phyloP scores from a whole-genome alignment of 1,140 invertebrate species.

The Trachymyrmex cornetzi region DNA sequence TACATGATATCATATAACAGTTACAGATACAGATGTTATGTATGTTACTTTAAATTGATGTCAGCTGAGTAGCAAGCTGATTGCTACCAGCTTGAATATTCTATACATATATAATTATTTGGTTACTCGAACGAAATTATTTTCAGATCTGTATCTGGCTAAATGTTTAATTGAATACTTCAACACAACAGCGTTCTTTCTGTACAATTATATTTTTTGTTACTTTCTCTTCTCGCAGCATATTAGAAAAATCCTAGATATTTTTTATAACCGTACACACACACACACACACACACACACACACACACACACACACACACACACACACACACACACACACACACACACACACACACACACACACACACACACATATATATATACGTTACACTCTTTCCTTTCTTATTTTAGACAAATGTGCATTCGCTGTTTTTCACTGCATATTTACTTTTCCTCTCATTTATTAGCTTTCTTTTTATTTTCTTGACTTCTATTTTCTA shows the following conservation, averaged over 20 bases:
- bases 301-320: too few relatives aligned
- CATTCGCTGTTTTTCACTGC: not conserved
- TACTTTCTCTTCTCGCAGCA: not conserved
- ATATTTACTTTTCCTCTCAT: not conserved
- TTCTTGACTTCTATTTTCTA: not conserved
- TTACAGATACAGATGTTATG: too few relatives aligned
- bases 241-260: not conserved
- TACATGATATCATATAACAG: too few relatives aligned
- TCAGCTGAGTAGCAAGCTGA: too few relatives aligned
- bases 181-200: too few relatives aligned
- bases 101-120: too few relatives aligned
- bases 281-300: not conserved
- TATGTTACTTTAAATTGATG: too few relatives aligned
- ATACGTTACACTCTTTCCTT: not conserved
- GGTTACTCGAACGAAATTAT: too few relatives aligned
- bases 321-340: not conserved
- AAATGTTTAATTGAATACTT: too few relatives aligned
- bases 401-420: not conserved
- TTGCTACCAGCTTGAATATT: too few relatives aligned
- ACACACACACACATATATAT: not conserved
- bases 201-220: not conserved
- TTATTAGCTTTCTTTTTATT: not conserved
- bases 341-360: not conserved
- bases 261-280: not conserved
- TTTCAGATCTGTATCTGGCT: too few relatives aligned